A percentile compares a stretch with the other conserved stretches of the same genome.
Conservation (phyloP, 2,888 invertebrate species). For the Dasypolia templi region DNA sequence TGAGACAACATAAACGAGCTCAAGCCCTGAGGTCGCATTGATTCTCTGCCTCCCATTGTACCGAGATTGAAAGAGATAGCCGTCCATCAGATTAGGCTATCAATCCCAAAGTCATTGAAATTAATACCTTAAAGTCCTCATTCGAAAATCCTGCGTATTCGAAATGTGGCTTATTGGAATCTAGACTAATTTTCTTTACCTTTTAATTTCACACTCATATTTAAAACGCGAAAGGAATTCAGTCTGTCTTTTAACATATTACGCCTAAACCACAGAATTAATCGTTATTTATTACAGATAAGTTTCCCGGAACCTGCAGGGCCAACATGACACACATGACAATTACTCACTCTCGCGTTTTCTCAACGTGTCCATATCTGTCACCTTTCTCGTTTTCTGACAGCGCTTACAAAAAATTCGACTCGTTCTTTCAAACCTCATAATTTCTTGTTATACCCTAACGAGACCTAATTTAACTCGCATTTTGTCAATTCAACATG, state of each 20-base stretch:
- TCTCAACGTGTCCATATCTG: no score
- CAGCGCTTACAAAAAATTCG: no score
- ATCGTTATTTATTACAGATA: neutral
- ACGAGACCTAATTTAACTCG: no score
- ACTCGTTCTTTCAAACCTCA: no score
- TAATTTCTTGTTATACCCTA: no score
- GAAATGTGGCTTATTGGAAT: constrained; percentile 42
- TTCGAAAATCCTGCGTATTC: constrained; percentile 34
- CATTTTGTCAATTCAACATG: no score
- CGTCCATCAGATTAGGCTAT: constrained; percentile 42
- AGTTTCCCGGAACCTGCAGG: neutral
- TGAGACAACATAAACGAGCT: constrained; percentile 38
- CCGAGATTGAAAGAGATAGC: constrained; percentile 52
- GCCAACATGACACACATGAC: no score
- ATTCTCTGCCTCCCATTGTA: constrained; percentile 45
- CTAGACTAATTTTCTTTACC: constrained; percentile 30
- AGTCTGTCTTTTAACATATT: neutral
- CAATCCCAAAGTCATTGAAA: constrained; percentile 42
- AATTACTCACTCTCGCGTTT: no score
- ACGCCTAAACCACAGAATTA: neutral
- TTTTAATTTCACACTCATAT: neutral
- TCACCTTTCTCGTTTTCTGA: no score
- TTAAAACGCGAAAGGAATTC: neutral
- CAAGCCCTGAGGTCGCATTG: constrained; percentile 60
- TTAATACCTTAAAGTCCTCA: constrained; percentile 39